phyloP scores from a whole-genome alignment of 2,888 invertebrate species.

The Apocheima hispidaria region DNA sequence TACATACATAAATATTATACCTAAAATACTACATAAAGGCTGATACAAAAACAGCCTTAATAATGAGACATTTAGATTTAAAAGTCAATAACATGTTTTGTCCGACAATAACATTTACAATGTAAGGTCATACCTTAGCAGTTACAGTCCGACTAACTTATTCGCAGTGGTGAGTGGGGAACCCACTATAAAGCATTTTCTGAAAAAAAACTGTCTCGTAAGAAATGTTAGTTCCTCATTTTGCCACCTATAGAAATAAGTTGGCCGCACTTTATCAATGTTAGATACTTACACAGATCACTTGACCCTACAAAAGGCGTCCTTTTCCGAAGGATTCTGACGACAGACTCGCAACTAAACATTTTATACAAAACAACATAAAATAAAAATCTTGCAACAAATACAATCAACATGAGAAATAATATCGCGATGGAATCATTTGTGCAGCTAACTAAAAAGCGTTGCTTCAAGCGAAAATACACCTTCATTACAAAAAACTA shows the following conservation, averaged over 20 bases:
- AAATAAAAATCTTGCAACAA: slow-evolving; percentile 44
- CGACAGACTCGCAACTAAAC: slow-evolving; percentile 31
- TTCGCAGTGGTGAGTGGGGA: slow-evolving; percentile 1
- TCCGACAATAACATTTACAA: slow-evolving; percentile 28
- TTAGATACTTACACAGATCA: slow-evolving; percentile 18
- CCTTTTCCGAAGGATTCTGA: slow-evolving; percentile 13
- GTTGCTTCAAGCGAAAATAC: slow-evolving; percentile 54
- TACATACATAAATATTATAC: slow-evolving; percentile 26
- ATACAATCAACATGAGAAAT: slow-evolving; percentile 37
- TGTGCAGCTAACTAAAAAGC: slow-evolving; percentile 49
- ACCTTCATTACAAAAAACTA: slow-evolving; percentile 49
- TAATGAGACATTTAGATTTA: slow-evolving; percentile 35
- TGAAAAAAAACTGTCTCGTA: not conserved
- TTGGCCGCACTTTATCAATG: slow-evolving; percentile 1
- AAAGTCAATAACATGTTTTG: slow-evolving; percentile 29
- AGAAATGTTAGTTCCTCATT: not conserved
- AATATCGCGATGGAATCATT: slow-evolving; percentile 41
- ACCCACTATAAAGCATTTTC: not conserved
- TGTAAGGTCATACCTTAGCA: slow-evolving; percentile 6
- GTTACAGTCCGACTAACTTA: not conserved
- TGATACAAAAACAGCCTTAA: slow-evolving; percentile 47
- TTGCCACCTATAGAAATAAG: not conserved
- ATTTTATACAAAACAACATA: slow-evolving; percentile 40
- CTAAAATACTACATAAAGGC: slow-evolving; percentile 32
- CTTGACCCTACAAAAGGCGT: slow-evolving; percentile 22